Percentiles rank a stretch among this genome's conserved stretches.
These are phyloP conservation scores for Gambelia wislizenii DNA, from an alignment of 2,797 vertebrate genomes.

Conservation along the genomic window DNA sequence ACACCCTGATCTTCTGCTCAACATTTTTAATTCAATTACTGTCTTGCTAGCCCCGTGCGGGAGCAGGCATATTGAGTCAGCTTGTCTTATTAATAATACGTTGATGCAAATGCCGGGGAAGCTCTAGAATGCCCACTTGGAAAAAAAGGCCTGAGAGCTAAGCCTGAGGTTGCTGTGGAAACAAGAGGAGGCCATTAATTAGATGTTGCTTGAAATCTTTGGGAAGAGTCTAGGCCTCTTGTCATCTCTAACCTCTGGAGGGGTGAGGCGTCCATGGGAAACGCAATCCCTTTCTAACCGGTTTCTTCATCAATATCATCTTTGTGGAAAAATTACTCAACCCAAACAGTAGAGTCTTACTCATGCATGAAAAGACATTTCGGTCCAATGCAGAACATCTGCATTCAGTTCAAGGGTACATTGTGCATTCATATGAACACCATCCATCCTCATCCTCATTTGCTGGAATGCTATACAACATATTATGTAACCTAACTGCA, in stretches of 20 bases:
- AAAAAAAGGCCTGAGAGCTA: conserved; percentile 70
- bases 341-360: too few relatives aligned
- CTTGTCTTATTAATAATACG: conserved; percentile 75
- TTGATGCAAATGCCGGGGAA: conserved; percentile 69
- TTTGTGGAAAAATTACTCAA: conserved; percentile 4
- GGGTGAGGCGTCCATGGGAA: conserved; percentile 52
- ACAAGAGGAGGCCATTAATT: conserved; percentile 75
- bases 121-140: conserved; percentile 75
- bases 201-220: conserved; percentile 73
- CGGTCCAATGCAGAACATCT: too few relatives aligned
- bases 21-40: conserved; percentile 69
- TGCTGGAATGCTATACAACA: too few relatives aligned
- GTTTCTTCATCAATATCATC: background rate
- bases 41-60: conserved; percentile 56
- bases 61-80: conserved; percentile 67
- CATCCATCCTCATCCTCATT: too few relatives aligned
- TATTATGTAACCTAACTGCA: too few relatives aligned
- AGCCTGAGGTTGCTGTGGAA: conserved; percentile 76
- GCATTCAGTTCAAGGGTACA: too few relatives aligned
- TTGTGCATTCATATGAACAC: too few relatives aligned
- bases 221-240: conserved; percentile 66
- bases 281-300: conserved; percentile 11
- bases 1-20: background rate
- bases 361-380: too few relatives aligned
- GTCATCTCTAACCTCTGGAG: conserved; percentile 57